A percentile compares a stretch with the other conserved stretches of the same genome.
These are phyloP conservation scores for Numenius arquata DNA, from an alignment of 2,113 vertebrate genomes.

Conservation along the genomic window DNA sequence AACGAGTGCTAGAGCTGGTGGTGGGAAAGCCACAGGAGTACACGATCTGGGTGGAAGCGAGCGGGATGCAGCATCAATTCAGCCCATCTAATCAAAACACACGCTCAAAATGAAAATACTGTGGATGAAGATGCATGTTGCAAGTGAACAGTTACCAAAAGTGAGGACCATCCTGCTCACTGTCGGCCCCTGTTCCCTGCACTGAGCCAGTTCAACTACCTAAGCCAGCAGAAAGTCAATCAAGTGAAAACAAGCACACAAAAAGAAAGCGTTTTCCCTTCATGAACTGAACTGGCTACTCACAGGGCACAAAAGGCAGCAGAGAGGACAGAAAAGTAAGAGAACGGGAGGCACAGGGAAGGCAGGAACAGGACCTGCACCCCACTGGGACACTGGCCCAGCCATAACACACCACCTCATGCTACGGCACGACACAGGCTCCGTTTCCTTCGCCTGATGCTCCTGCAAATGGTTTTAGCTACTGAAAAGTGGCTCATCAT, in stretches of 20 bases:
- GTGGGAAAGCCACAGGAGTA: not conserved
- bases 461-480: not conserved
- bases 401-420: not conserved
- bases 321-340: not conserved
- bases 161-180: not conserved
- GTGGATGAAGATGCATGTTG: not conserved
- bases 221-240: not conserved
- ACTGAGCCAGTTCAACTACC: not conserved
- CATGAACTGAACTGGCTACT: not conserved
- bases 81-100: not conserved
- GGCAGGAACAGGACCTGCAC: not conserved
- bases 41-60: rapidly evolving
- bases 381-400: not conserved
- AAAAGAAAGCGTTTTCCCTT: not conserved
- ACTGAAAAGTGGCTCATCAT: not conserved
- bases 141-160: not conserved
- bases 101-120: not conserved
- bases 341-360: not conserved
- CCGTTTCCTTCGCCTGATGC: rapidly evolving
- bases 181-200: not conserved
- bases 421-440: rapidly evolving
- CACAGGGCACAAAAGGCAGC: not conserved
- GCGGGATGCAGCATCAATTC: not conserved
- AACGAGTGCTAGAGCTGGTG: not conserved
- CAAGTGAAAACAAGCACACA: not conserved